Evolutionary conservation across 2,113 vertebrate species (phyloP).

Genomic region (Ictidomys tridecemlineatus): DNA sequence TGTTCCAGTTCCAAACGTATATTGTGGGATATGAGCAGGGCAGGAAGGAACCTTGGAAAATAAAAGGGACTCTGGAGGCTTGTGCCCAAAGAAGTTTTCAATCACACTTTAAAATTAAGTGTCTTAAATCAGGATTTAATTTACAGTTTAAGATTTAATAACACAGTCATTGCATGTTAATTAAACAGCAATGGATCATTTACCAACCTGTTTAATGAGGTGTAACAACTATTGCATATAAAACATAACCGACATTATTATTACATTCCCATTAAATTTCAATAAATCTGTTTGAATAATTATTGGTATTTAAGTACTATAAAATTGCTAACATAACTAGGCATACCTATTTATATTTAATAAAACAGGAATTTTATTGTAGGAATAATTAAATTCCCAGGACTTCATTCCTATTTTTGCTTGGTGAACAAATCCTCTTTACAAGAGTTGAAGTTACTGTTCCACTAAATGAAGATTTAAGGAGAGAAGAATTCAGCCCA

Average conservation of each 20-base stretch:
- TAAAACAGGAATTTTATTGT: slow-evolving; percentile 71
- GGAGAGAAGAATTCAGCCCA: slow-evolving; percentile 18
- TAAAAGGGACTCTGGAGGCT: slow-evolving; percentile 65
- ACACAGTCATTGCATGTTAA: slow-evolving; percentile 86
- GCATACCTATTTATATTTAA: slow-evolving; percentile 77
- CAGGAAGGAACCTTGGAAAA: slow-evolving; percentile 70
- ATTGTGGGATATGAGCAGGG: background rate
- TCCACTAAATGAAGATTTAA: slow-evolving; percentile 38
- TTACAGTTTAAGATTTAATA: slow-evolving; percentile 88
- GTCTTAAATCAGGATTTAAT: slow-evolving; percentile 87
- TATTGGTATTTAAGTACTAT: slow-evolving; percentile 80
- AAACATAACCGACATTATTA: slow-evolving; percentile 84
- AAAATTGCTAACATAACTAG: slow-evolving; percentile 69
- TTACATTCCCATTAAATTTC: slow-evolving; percentile 85
- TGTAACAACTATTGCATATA: slow-evolving; percentile 85
- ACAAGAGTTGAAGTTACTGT: background rate
- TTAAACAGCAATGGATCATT: slow-evolving; percentile 88
- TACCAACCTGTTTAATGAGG: slow-evolving; percentile 87
- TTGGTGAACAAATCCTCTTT: slow-evolving; percentile 41
- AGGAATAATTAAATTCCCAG: slow-evolving; percentile 62
- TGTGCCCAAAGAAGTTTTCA: slow-evolving; percentile 82
- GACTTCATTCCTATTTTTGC: slow-evolving; percentile 48
- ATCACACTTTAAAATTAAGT: slow-evolving; percentile 86
- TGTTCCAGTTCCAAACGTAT: slow-evolving; percentile 11
- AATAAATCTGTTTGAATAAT: slow-evolving; percentile 88